Evolutionary conservation across 1,140 invertebrate species (phyloP).

Genomic region (Ceratina calcarata): DNA sequence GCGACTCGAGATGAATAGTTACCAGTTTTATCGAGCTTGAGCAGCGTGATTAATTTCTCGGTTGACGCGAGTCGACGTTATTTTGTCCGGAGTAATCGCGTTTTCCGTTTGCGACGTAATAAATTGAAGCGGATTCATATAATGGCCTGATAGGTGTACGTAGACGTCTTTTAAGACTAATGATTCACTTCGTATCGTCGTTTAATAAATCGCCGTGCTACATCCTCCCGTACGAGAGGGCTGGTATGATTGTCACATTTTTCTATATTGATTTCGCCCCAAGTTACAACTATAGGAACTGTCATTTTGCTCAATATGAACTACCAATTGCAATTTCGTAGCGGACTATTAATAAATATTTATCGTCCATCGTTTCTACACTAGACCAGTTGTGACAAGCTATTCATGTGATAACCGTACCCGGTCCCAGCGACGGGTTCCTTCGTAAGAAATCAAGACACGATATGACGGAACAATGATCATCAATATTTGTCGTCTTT

Average conservation of each 20-base stretch:
- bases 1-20: too few species aligned
- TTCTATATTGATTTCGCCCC: too few species aligned
- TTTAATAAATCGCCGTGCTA: conserved; percentile 5
- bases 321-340: too few species aligned
- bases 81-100: background rate
- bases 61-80: background rate
- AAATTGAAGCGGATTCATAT: background rate
- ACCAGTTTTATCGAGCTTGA: too few species aligned
- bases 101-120: background rate
- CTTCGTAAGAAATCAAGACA: background rate
- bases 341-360: too few species aligned
- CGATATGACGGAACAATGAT: conserved; percentile 12
- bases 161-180: conserved; percentile 1
- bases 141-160: background rate
- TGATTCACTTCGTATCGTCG: background rate
- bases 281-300: too few species aligned
- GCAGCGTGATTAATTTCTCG: background rate
- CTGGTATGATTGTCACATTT: too few species aligned
- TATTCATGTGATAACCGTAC: too few species aligned
- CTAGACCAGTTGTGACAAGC: too few species aligned
- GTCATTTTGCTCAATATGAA: too few species aligned
- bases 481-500: conserved; percentile 11
- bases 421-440: background rate
- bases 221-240: too few species aligned
- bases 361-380: too few species aligned